Percentiles rank a stretch among this genome's conserved stretches.
Conservation (phyloP, 35 echinoderm and acorn worm species). For the Nesometra sesokonis region DNA sequence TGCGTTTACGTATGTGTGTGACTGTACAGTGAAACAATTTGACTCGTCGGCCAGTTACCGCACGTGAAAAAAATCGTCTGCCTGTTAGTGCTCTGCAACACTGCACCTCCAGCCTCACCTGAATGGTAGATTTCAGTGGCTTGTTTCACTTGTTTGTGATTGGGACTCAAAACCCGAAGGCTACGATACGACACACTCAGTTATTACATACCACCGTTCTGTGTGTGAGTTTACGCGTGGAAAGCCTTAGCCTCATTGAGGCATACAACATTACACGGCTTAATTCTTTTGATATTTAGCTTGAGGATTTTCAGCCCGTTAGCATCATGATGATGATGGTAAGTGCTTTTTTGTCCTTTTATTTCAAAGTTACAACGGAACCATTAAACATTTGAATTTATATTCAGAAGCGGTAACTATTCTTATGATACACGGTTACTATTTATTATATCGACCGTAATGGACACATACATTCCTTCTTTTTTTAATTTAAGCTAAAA, state of each 20-base stretch:
- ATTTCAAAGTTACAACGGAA: background rate
- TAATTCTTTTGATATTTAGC: constrained; percentile 1
- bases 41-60: background rate
- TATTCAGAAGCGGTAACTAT: background rate
- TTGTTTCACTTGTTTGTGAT: background rate
- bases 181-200: background rate
- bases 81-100: background rate
- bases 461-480: background rate
- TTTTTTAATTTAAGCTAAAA: background rate
- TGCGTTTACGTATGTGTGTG: background rate
- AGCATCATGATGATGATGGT: background rate
- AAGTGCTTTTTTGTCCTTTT: background rate
- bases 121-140: background rate
- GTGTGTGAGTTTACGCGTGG: background rate
- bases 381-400: background rate
- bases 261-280: background rate
- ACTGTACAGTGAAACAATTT: background rate
- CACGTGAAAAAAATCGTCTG: background rate
- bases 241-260: background rate
- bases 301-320: background rate
- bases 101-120: background rate
- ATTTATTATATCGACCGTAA: background rate
- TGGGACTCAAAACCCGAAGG: background rate
- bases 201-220: background rate
- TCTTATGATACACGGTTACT: background rate